Evolutionary conservation across 2,797 vertebrate species (phyloP), one percentile per base, ranked within the genome.

Genomic region (Buceros bicornis): DNA sequence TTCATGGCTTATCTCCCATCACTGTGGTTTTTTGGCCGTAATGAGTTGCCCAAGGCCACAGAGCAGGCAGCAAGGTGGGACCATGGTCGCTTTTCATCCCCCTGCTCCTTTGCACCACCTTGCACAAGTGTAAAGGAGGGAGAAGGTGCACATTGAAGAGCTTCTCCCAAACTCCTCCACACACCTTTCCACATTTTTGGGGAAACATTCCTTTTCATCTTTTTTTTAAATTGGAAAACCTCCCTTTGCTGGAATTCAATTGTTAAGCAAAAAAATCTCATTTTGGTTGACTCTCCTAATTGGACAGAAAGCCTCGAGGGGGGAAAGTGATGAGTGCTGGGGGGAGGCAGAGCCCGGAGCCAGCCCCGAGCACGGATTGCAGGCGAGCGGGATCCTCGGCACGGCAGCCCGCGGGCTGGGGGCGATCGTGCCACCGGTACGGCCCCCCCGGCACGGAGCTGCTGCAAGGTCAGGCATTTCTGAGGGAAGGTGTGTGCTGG

Each of bases 11-110:
- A 95, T 96, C 93, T 94, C 43, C 89, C 78, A 82, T 94, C 93
- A 3, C 79, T 20, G 31, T 28, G 54, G 33, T 47, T 43, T 6
- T 82, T 43, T 31, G 86, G 45, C 66, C 64, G 50, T 95, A 78
- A 92, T 91, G 95, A 92, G 71, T 10, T 10, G 93, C 93, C 90
- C 90, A 20, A 65, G 93, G 96, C 78, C 93, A 72, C 43, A 3
- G 0, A 67, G 65, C 83, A 77, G 84, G 67, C 35, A 28, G 80
- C 4, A 6, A 37, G 5, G 17, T 4, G 19, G 31, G 53, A 79
- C 66, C 77, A n/a, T 40, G 6, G 18, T 51, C 2, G 3, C 43
- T 51, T 61, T 21, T 13, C 47, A 13, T 35, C 40, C 51, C 11
- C 48, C 58, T 3, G 61, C 67, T 70, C 60, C 56, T 20, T 21